phyloP scores from a whole-genome alignment of 2,113 vertebrate genomes.

The Dicrurus megarhynchus region DNA sequence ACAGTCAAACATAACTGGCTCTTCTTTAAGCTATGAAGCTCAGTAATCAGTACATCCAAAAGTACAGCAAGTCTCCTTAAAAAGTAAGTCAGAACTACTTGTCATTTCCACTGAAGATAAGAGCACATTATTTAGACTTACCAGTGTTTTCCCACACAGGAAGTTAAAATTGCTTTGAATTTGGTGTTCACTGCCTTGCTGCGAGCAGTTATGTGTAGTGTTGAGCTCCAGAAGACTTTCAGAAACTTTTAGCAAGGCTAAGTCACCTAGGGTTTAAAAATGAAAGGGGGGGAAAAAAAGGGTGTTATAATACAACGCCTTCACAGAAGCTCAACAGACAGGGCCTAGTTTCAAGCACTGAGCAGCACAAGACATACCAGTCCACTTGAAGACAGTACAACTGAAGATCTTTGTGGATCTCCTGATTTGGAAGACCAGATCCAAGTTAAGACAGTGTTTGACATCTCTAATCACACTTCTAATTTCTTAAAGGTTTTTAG shows the following conservation, averaged over 20 bases:
- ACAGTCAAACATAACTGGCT: neutral
- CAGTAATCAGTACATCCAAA: neutral
- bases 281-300: fast-evolving
- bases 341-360: neutral
- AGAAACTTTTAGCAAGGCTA: conserved; percentile 59
- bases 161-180: conserved; percentile 89
- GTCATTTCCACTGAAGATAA: neutral
- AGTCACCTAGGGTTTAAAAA: conserved; percentile 74
- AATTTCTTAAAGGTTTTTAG: neutral
- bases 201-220: conserved; percentile 62
- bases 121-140: conserved; percentile 61
- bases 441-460: neutral
- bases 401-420: neutral
- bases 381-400: neutral
- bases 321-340: neutral
- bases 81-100: neutral
- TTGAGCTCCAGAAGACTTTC: conserved; percentile 80
- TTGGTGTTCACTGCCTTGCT: conserved; percentile 30
- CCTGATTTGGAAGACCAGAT: neutral
- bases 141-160: conserved; percentile 93
- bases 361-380: neutral
- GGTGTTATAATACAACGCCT: neutral
- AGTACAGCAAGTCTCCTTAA: neutral
- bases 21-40: neutral
- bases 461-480: neutral